Conservation (phyloP, 2,113 vertebrate genomes). For the Rhynchomys soricoides region DNA sequence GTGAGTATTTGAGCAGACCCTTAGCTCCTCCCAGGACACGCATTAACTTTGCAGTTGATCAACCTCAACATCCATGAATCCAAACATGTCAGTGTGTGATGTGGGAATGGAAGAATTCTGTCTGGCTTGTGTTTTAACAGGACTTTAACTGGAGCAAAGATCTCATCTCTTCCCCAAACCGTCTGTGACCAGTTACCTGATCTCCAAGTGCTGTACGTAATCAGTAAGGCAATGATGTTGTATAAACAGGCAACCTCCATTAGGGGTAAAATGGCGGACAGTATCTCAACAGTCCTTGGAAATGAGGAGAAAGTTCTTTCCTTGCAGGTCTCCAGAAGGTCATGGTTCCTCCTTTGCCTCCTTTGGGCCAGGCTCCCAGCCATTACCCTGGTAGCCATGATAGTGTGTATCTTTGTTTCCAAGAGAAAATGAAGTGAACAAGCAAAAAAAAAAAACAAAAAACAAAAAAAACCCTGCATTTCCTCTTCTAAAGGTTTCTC, state of each 20-base stretch:
- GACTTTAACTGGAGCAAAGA: conserved; percentile 94
- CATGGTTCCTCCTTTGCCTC: not conserved
- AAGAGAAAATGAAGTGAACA: conserved; percentile 53
- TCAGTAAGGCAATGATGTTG: conserved; percentile 77
- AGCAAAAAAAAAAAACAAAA: not conserved
- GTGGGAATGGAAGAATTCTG: conserved; percentile 15
- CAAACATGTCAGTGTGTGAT: conserved; percentile 23
- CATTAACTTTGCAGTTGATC: conserved; percentile 20
- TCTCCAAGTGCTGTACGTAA: conserved; percentile 94
- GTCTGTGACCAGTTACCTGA: conserved; percentile 94
- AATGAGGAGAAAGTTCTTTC: conserved; percentile 28
- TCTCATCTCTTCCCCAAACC: conserved; percentile 90
- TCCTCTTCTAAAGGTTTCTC: conserved; percentile 19
- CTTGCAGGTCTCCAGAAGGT: conserved; percentile 54
- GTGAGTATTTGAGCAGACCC: conserved; percentile 86
- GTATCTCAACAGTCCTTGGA: conserved; percentile 43
- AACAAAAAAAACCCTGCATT: conserved; percentile 4
- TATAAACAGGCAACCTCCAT: conserved; percentile 68
- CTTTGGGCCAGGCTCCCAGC: not conserved
- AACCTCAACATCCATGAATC: conserved; percentile 59
- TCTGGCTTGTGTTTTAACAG: conserved; percentile 85
- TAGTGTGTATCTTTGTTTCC: not conserved
- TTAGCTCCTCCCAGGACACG: conserved; percentile 10
- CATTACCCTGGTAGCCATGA: not conserved
- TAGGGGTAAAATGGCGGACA: conserved; percentile 40